Evolutionary conservation across 2,888 invertebrate genomes (phyloP).

Genomic region (Romanomermis culicivorax): DNA sequence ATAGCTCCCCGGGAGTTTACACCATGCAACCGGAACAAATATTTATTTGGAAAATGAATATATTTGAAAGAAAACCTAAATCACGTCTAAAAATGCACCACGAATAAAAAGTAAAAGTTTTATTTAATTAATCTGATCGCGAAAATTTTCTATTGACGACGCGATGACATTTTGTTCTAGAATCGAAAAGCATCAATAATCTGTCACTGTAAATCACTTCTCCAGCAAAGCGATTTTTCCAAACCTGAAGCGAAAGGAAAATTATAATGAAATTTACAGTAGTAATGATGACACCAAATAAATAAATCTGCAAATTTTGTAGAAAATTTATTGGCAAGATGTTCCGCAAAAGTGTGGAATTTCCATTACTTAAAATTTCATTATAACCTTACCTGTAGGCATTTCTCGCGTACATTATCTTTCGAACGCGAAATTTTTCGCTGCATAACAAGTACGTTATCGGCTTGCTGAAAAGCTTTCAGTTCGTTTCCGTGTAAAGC

Average conservation of each 20-base stretch:
- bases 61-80: too few relatives aligned
- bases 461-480: slow-evolving; percentile 88
- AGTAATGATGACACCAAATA: too few relatives aligned
- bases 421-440: slow-evolving; percentile 41
- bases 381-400: slow-evolving; percentile 44
- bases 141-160: too few relatives aligned
- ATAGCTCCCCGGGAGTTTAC: too few relatives aligned
- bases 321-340: not conserved
- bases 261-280: not conserved
- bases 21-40: too few relatives aligned
- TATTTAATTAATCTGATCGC: too few relatives aligned
- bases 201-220: not conserved
- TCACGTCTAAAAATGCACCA: too few relatives aligned
- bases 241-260: slow-evolving; percentile 8
- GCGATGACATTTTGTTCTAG: not conserved
- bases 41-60: too few relatives aligned
- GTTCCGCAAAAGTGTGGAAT: not conserved
- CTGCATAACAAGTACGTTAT: slow-evolving; percentile 83
- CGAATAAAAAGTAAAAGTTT: too few relatives aligned
- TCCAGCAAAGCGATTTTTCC: slow-evolving; percentile 10
- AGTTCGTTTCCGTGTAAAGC: slow-evolving; percentile 92
- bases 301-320: too few relatives aligned
- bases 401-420: slow-evolving; percentile 50
- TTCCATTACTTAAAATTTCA: not conserved
- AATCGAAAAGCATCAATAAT: not conserved